Evolutionary conservation across 2,113 vertebrate genomes (phyloP).

Genomic region (Caretta caretta): DNA sequence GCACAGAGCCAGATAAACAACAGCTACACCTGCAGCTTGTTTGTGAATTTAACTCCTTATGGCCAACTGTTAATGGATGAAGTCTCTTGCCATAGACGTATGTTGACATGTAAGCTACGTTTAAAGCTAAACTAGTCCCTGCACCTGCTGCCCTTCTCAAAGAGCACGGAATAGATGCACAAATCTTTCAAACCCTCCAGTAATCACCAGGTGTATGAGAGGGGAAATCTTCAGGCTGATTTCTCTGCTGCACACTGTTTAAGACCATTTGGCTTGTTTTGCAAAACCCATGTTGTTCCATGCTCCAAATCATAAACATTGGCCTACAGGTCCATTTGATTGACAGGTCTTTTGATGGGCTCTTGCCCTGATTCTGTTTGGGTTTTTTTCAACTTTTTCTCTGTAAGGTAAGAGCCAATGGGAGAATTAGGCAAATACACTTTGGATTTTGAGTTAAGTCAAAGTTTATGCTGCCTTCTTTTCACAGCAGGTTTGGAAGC

Average conservation of each 20-base stretch:
- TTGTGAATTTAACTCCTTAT: slow-evolving; percentile 47
- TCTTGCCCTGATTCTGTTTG: not conserved
- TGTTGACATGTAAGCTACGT: slow-evolving; percentile 35
- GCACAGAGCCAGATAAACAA: slow-evolving; percentile 57
- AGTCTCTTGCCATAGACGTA: not conserved
- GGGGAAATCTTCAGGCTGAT: accelerated
- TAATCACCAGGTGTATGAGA: not conserved
- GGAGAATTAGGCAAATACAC: slow-evolving; percentile 11
- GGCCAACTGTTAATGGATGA: slow-evolving; percentile 61
- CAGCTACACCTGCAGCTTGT: slow-evolving; percentile 75
- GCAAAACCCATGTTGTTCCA: accelerated
- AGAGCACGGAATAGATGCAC: not conserved
- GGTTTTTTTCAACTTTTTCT: slow-evolving; percentile 19
- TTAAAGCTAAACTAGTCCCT: not conserved
- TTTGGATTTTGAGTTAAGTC: not conserved
- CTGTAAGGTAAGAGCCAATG: not conserved
- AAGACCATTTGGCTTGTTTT: not conserved
- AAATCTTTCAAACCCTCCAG: not conserved
- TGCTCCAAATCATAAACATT: not conserved
- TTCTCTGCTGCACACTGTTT: not conserved
- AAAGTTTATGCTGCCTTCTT: not conserved
- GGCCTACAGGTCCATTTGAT: accelerated
- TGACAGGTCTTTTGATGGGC: not conserved
- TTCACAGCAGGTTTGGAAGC: not conserved
- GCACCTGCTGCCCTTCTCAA: slow-evolving; percentile 60